Conservation (phyloP, 2,113 vertebrate species). For the Smithornis capensis region DNA sequence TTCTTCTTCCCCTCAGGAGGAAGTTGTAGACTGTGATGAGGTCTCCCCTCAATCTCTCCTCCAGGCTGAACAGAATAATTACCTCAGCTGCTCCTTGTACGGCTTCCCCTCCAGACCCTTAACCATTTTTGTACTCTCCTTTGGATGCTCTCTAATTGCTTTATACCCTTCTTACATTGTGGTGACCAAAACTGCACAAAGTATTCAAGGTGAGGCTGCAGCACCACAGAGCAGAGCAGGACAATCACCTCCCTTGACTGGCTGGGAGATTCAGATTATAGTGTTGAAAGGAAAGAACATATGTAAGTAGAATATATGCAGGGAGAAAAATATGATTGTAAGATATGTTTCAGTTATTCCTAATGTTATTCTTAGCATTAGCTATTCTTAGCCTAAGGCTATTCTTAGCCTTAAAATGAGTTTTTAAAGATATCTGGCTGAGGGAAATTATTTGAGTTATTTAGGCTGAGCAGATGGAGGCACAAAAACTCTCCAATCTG, state of each 20-base stretch:
- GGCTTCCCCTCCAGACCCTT: neutral
- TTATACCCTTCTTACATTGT: neutral
- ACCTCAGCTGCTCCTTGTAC: neutral
- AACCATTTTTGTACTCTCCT: neutral
- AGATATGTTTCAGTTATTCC: neutral
- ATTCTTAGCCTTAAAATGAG: slow-evolving; percentile 3
- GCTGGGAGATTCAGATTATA: accelerated
- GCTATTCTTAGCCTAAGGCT: neutral
- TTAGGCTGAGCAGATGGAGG: neutral
- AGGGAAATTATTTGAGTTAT: neutral
- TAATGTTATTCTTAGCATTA: neutral
- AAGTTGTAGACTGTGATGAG: neutral
- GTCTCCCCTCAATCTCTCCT: neutral
- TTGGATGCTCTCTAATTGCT: neutral
- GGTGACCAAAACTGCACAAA: neutral
- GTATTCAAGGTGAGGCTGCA: neutral
- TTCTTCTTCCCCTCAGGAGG: neutral
- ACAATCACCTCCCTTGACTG: neutral
- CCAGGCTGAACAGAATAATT: neutral
- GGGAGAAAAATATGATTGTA: neutral
- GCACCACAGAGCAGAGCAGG: neutral
- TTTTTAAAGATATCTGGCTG: neutral
- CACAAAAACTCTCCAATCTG: neutral
- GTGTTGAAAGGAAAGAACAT: neutral
- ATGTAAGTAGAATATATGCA: neutral